Percentiles rank a stretch among this genome's conserved stretches.
These are phyloP conservation scores for Oophaga pumilio DNA, from an alignment of 2,113 vertebrate species.

Conservation along the genomic window DNA sequence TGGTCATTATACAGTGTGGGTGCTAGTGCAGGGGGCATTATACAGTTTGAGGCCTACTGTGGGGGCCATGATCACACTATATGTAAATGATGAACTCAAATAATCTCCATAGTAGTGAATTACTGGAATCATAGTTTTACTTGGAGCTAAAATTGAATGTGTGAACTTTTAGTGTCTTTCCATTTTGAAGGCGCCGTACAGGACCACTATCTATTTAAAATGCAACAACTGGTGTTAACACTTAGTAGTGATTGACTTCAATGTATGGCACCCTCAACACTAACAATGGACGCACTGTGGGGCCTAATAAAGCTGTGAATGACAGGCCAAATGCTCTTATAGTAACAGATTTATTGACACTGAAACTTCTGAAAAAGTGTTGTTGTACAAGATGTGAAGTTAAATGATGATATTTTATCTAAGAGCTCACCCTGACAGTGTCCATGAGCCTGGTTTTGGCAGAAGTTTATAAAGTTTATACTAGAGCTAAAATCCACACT, in stretches of 20 bases:
- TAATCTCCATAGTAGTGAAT: too few relatives aligned
- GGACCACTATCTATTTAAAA: neutral
- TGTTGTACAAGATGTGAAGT: neutral
- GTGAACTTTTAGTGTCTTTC: neutral
- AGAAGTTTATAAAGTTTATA: neutral
- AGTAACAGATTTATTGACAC: neutral
- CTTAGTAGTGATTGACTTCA: conserved; percentile 12
- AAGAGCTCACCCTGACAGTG: neutral
- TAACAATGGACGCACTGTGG: conserved; percentile 2
- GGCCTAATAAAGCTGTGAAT: neutral
- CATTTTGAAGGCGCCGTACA: neutral
- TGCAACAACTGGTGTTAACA: neutral
- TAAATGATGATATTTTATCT: neutral
- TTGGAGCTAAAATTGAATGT: neutral
- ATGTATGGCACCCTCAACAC: neutral
- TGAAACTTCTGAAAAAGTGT: neutral
- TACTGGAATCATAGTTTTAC: neutral
- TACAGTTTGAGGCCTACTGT: too few relatives aligned
- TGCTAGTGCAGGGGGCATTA: too few relatives aligned
- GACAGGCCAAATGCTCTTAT: conserved; percentile 11
- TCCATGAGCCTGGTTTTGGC: neutral
- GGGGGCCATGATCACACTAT: neutral
- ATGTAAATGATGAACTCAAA: neutral
- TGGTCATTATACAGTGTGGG: too few relatives aligned
- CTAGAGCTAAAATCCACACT: neutral